phyloP scores from a whole-genome alignment of 2,797 vertebrate species.

The Lacerta viridis region DNA sequence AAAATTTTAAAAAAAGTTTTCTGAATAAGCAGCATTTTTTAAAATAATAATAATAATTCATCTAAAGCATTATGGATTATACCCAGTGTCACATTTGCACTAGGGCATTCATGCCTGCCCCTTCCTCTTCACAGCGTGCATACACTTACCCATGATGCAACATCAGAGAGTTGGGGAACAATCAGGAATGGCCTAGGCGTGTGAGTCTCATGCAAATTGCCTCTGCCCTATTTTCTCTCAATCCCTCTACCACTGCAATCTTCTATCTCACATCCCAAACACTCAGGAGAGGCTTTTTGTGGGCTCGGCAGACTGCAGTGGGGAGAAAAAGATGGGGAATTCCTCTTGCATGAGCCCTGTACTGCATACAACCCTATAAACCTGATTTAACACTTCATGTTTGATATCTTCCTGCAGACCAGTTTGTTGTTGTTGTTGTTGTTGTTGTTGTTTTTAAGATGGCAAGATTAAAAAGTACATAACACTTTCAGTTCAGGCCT shows the following conservation, averaged over 20 bases:
- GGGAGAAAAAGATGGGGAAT: not conserved
- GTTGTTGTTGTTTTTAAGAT: slow-evolving; percentile 5
- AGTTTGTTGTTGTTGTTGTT: too few relatives aligned
- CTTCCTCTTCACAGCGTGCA: slow-evolving; percentile 1
- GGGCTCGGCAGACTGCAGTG: not conserved
- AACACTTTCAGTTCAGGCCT: slow-evolving; percentile 43
- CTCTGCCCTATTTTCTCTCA: too few relatives aligned
- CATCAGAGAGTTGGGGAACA: too few relatives aligned
- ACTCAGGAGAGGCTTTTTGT: not conserved
- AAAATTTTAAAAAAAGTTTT: too few relatives aligned
- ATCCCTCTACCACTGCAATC: too few relatives aligned
- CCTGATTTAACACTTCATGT: slow-evolving; percentile 55
- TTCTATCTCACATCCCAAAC: too few relatives aligned
- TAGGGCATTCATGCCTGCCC: not conserved
- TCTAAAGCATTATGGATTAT: not conserved
- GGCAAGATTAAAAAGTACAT: slow-evolving; percentile 60
- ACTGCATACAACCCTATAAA: not conserved
- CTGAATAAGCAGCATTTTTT: too few relatives aligned
- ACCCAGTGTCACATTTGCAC: not conserved
- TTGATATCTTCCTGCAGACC: slow-evolving; percentile 58
- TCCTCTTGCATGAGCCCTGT: not conserved
- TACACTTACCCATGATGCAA: slow-evolving; percentile 56
- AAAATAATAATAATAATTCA: too few relatives aligned
- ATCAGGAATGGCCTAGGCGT: too few relatives aligned
- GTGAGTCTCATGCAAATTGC: too few relatives aligned